phyloP scores from a whole-genome alignment of 2,888 invertebrate genomes.

The Heteropelma amictum region DNA sequence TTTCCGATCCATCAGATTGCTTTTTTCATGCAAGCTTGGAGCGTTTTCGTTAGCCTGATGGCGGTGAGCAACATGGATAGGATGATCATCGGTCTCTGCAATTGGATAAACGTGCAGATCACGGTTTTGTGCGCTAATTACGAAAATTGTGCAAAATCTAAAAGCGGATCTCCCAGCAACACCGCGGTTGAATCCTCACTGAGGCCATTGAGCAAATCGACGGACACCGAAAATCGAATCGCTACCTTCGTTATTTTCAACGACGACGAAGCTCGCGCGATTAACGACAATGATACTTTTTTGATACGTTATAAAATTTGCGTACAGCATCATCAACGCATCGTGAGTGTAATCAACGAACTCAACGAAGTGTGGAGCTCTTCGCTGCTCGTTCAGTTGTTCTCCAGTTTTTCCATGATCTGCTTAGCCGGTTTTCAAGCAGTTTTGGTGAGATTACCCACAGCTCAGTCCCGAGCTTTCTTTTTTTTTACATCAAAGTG shows the following conservation, averaged over 20 bases:
- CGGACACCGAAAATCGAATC: constrained; percentile 7
- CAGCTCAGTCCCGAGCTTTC: too few relatives aligned
- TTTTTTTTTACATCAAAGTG: too few relatives aligned
- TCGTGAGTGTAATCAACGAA: constrained; percentile 60
- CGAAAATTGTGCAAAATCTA: constrained; percentile 56
- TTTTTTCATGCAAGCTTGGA: constrained; percentile 60
- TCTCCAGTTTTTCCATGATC: constrained; percentile 71
- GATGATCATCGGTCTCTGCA: constrained; percentile 58
- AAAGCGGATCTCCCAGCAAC: constrained; percentile 3
- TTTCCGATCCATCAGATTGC: constrained; percentile 63
- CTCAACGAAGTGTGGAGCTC: constrained; percentile 65
- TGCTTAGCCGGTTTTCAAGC: constrained; percentile 73
- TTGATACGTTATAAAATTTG: constrained; percentile 57
- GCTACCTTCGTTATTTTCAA: constrained; percentile 41
- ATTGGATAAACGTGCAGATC: constrained; percentile 62
- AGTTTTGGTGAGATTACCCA: constrained; percentile 59
- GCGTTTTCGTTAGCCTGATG: constrained; percentile 60
- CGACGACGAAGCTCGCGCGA: constrained; percentile 33
- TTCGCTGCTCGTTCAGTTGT: constrained; percentile 67
- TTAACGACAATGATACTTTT: constrained; percentile 39
- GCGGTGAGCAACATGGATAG: constrained; percentile 67
- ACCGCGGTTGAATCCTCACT: too few relatives aligned
- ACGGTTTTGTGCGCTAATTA: constrained; percentile 63
- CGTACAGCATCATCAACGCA: constrained; percentile 64
- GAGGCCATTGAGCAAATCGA: background rate